Evolutionary conservation across 2,888 invertebrate genomes (phyloP).

Genomic region (Sesia apiformis): DNA sequence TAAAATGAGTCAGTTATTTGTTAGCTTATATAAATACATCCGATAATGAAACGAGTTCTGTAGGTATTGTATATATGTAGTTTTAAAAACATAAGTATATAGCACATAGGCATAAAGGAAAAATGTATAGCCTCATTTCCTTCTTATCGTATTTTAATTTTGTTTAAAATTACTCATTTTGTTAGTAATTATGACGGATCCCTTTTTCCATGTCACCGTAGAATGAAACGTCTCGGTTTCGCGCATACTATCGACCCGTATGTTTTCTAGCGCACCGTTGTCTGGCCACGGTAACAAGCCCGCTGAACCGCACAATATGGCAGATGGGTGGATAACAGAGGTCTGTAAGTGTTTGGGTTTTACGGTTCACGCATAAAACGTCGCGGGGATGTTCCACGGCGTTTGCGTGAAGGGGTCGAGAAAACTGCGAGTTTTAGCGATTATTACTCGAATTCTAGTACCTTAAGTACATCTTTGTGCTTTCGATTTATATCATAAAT

Average conservation of each 20-base stretch:
- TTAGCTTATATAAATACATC: too few relatives aligned
- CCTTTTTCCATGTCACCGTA: too few relatives aligned
- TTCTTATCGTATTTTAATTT: too few relatives aligned
- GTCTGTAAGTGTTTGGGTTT: constrained; percentile 51
- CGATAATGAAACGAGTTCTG: too few relatives aligned
- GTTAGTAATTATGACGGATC: too few relatives aligned
- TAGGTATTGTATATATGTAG: too few relatives aligned
- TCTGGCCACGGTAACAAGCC: constrained; percentile 46
- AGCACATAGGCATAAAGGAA: too few relatives aligned
- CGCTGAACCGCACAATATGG: constrained; percentile 65
- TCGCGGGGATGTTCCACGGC: constrained; percentile 12
- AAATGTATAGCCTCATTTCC: too few relatives aligned
- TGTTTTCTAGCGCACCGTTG: constrained; percentile 19
- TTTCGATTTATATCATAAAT: too few relatives aligned
- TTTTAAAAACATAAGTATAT: too few relatives aligned
- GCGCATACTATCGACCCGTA: constrained; percentile 23
- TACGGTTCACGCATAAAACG: constrained; percentile 36
- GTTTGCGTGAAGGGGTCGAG: constrained; percentile 10
- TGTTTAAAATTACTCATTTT: background rate
- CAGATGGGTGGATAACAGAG: constrained; percentile 62
- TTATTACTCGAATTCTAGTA: background rate
- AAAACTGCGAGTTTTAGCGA: background rate
- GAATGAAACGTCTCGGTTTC: constrained; percentile 2
- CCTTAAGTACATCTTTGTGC: too few relatives aligned
- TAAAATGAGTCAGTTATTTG: too few relatives aligned